Base-by-base conservation (phyloP, 2,888 invertebrate species). In the Rotaria macrura region DNA sequence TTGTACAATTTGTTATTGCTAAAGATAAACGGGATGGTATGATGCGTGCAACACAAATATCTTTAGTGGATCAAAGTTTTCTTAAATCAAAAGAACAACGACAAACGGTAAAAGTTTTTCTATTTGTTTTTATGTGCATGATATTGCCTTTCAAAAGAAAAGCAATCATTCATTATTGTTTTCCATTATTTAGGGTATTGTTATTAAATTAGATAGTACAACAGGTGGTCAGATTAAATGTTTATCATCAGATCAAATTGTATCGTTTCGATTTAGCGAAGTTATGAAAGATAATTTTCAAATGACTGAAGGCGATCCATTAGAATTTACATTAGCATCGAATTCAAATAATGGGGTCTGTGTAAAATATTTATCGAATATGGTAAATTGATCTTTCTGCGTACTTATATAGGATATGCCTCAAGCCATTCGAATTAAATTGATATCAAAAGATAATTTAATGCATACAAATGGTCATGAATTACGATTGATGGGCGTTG, bases 1-100 rank as follows among this genome's bases (percentile, higher is more conserved):
- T 96, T 94, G 97, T 97, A 85, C 95, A 96, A 91, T 97, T 97
- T 91, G 94, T 93, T 89, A 94, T 97, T 88, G 97, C 97, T 25
- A 96, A 96, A 0, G 97, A 98, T 91, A 93, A 97, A 40, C 93
- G 97, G 87, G 97, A 97, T 92, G 95, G 95, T 90, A 93, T 97
- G 87, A 54, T 38, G 91, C 93, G 97, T 87, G 97, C 97, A 83
- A 97, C 97, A 49, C 95, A 95, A 89, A 97, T 98, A 87, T 93
- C 94, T 43, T 88, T 91, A 84, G 85, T 86, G 57, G 95, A 95
- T 88, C 96, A 97, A 91, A 96, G 96, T 84, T 97, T 96, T 90
- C 93, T 94, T 87, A 95, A 96, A 83, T 96, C 95, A 25, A 95
- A 95, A 23, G 96, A 94, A 89, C 92, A 94, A 89, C 93, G 97